Conservation (phyloP, 2,888 invertebrate genomes). For the Cantharis flavilabris region DNA sequence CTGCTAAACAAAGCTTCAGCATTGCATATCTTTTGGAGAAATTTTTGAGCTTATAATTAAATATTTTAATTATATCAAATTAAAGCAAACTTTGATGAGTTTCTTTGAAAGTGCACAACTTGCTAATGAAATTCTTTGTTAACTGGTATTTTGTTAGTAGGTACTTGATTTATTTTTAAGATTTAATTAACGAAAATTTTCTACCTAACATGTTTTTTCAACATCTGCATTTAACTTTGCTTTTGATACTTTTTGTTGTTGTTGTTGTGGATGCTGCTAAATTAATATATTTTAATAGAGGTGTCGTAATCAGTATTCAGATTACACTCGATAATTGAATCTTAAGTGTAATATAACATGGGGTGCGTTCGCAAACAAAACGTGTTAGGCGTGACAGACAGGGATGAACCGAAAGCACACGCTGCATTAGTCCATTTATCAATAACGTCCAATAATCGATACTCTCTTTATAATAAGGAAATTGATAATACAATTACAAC, state of each 20-base stretch:
- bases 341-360: conserved; percentile 26
- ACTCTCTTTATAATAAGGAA: neutral
- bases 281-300: conserved; percentile 4
- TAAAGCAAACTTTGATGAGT: conserved; percentile 36
- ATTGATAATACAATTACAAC: neutral
- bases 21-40: conserved; percentile 28
- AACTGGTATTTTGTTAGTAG: conserved; percentile 36
- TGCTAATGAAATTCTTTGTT: conserved; percentile 42
- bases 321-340: conserved; percentile 33
- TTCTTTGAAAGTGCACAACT: conserved; percentile 39
- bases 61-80: conserved; percentile 43
- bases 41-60: conserved; percentile 41
- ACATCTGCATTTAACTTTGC: neutral
- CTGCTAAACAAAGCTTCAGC: conserved; percentile 23
- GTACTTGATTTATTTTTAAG: conserved; percentile 26
- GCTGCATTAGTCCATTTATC: neutral
- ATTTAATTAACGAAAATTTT: conserved; percentile 22
- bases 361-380: conserved; percentile 21
- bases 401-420: conserved; percentile 9
- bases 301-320: conserved; percentile 33
- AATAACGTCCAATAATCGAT: neutral
- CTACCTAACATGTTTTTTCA: neutral
- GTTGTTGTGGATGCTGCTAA: neutral
- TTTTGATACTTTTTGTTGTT: neutral
- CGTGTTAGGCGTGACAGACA: conserved; percentile 23